phyloP scores from a whole-genome alignment of 2,888 invertebrate species.

The Andrena bicolor region DNA sequence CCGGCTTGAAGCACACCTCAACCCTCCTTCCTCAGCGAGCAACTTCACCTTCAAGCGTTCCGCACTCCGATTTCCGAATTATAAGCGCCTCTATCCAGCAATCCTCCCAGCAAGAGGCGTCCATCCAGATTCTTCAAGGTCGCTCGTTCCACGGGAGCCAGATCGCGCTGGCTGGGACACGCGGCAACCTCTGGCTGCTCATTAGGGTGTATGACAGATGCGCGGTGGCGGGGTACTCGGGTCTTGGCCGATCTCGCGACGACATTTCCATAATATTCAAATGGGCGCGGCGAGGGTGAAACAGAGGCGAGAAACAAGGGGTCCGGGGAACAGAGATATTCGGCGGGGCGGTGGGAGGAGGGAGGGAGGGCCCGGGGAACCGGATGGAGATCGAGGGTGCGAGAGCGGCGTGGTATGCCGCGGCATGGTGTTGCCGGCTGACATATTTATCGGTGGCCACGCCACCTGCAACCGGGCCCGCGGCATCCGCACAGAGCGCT shows the following conservation, averaged over 20 bases:
- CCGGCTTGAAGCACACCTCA: no score
- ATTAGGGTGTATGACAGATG: constrained; percentile 83
- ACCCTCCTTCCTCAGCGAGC: no score
- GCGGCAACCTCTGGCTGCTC: constrained; percentile 64
- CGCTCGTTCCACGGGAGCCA: constrained; percentile 61
- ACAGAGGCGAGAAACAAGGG: constrained; percentile 58
- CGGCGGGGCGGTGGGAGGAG: constrained; percentile 50
- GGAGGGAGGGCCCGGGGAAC: constrained; percentile 29
- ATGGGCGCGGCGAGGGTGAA: constrained; percentile 74
- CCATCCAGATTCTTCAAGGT: neutral
- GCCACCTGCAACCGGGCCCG: constrained; percentile 83
- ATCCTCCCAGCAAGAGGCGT: no score
- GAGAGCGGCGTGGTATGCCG: constrained; percentile 68
- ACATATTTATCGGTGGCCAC: constrained; percentile 84
- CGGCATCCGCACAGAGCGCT: constrained; percentile 81
- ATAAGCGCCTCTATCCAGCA: no score
- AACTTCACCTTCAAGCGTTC: no score
- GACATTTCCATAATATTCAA: constrained; percentile 84
- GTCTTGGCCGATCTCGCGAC: constrained; percentile 60
- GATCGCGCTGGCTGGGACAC: neutral
- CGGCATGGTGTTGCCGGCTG: constrained; percentile 83
- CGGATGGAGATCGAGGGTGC: constrained; percentile 53
- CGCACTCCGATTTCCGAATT: no score
- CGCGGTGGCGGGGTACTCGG: constrained; percentile 37
- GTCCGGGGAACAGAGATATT: constrained; percentile 56